Conservation (phyloP, 2,888 invertebrate genomes). For the Ennomos quercinarius region DNA sequence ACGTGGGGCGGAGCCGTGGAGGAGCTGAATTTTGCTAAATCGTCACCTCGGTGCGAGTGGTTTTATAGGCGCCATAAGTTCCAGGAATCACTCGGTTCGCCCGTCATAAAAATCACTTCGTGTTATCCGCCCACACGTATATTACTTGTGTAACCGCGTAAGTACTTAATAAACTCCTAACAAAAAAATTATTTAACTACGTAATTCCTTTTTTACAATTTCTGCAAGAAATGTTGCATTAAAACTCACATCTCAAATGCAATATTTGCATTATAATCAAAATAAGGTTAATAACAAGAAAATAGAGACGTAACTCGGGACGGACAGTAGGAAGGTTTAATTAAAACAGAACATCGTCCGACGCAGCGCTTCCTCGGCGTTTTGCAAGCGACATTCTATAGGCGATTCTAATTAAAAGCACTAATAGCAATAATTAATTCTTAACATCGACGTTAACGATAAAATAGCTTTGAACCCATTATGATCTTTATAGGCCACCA, state of each 20-base stretch:
- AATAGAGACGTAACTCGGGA: conserved; percentile 44
- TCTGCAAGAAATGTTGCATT: neutral
- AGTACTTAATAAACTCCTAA: neutral
- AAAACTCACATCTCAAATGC: neutral
- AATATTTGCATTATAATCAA: conserved; percentile 46
- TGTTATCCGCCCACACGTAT: conserved; percentile 48
- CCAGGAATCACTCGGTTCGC: conserved; percentile 68
- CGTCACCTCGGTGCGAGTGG: conserved; percentile 71
- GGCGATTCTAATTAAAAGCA: conserved; percentile 72
- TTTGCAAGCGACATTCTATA: conserved; percentile 40
- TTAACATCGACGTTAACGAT: conserved; percentile 60
- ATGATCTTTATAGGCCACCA: conserved; percentile 37
- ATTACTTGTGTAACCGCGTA: conserved; percentile 32
- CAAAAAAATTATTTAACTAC: no score
- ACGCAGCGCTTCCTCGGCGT: conserved; percentile 47
- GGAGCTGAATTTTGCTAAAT: conserved; percentile 72
- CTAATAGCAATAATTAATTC: conserved; percentile 66
- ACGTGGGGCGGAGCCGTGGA: conserved; percentile 46
- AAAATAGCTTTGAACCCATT: conserved; percentile 51
- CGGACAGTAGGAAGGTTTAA: conserved; percentile 64
- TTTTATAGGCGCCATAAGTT: conserved; percentile 79
- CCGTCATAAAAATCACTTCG: conserved; percentile 76
- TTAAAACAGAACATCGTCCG: conserved; percentile 69
- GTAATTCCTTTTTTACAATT: neutral
- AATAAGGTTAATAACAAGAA: conserved; percentile 43